phyloP scores from a whole-genome alignment of 2,888 invertebrate species.

The Lagria hirta region DNA sequence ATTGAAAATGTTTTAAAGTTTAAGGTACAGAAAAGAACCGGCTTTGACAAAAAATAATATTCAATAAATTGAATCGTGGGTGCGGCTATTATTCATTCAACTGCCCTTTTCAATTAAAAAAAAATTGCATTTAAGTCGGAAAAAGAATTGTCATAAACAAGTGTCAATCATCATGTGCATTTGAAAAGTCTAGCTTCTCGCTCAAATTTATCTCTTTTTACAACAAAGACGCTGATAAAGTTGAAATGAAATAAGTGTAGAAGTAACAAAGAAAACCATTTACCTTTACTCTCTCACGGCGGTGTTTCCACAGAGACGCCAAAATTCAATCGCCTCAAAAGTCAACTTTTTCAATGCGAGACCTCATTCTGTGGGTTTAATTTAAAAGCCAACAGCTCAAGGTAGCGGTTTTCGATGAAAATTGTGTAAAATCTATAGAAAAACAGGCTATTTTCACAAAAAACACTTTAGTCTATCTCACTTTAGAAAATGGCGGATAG shows the following conservation, averaged over 20 bases:
- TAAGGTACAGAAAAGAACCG: no score
- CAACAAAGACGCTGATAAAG: conserved; percentile 56
- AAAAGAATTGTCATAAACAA: conserved; percentile 7
- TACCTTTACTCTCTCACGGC: conserved; percentile 50
- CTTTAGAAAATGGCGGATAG: conserved; percentile 57
- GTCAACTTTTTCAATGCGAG: conserved; percentile 30
- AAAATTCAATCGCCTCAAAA: conserved; percentile 30
- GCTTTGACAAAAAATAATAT: no score
- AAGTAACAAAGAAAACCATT: conserved; percentile 55
- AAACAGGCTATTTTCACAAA: conserved; percentile 39
- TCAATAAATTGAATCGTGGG: no score
- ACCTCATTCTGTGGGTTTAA: conserved; percentile 4
- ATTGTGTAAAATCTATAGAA: conserved; percentile 23
- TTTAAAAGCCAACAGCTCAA: not conserved
- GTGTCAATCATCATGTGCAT: conserved; percentile 21
- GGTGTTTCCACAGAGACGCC: conserved; percentile 39
- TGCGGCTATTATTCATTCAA: conserved; percentile 9
- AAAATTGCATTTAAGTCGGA: conserved; percentile 2
- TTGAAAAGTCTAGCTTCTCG: conserved; percentile 45
- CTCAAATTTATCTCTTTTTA: conserved; percentile 55
- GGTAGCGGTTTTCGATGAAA: conserved; percentile 14
- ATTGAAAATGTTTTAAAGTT: no score
- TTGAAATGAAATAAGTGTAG: conserved; percentile 55
- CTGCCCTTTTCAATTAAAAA: not conserved
- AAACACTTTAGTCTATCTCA: conserved; percentile 55